These are phyloP conservation scores for Brotula barbata DNA, from an alignment of 2,797 vertebrate genomes.

Conservation along the genomic window DNA sequence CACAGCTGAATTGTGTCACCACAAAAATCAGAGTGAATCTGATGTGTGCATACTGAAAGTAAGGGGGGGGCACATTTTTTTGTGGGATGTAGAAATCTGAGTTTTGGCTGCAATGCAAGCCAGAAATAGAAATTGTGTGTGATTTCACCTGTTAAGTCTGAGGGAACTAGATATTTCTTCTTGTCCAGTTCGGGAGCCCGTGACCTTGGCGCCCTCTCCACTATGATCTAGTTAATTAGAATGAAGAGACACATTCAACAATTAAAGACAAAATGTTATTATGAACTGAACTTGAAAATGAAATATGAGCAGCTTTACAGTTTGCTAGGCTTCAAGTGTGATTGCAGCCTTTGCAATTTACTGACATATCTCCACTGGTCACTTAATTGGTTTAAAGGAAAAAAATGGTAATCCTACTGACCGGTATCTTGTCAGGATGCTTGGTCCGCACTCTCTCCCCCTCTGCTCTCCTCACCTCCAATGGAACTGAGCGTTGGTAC, in stretches of 20 bases:
- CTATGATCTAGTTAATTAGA: constrained; percentile 75
- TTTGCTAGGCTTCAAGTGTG: too few relatives aligned
- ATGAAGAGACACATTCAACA: neutral
- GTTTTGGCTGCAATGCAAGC: too few relatives aligned
- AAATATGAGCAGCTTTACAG: too few relatives aligned
- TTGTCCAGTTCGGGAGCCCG: constrained; percentile 83
- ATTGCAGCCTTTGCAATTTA: too few relatives aligned
- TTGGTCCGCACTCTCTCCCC: constrained; percentile 82
- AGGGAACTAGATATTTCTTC: constrained; percentile 84
- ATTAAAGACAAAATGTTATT: neutral
- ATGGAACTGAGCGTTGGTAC: constrained; percentile 79
- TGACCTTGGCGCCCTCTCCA: constrained; percentile 78
- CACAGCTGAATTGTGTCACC: too few relatives aligned
- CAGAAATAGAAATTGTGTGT: neutral
- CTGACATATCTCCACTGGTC: too few relatives aligned
- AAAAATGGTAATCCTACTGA: constrained; percentile 54
- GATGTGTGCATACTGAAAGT: too few relatives aligned
- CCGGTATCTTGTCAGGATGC: constrained; percentile 85
- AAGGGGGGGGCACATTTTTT: too few relatives aligned
- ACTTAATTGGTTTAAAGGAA: too few relatives aligned
- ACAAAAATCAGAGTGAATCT: too few relatives aligned
- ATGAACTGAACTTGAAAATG: neutral
- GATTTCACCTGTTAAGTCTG: constrained; percentile 81
- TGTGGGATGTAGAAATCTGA: too few relatives aligned
- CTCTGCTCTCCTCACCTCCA: constrained; percentile 82